Percentiles rank a stretch among this genome's conserved stretches.
Evolutionary conservation across 2,888 invertebrate genomes (phyloP).

Genomic region (Octonoba sinensis): DNA sequence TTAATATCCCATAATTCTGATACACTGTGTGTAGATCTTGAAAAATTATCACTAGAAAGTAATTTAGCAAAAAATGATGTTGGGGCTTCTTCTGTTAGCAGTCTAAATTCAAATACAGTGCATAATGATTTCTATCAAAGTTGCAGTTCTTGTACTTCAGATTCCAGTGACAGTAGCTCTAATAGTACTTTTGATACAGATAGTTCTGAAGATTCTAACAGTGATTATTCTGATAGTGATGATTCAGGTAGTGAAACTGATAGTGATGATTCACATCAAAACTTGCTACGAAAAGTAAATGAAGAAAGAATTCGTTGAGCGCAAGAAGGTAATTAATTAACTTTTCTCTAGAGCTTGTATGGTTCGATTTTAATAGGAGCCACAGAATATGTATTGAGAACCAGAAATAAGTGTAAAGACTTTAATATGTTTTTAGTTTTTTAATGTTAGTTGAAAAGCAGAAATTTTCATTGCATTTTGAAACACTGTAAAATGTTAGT

Average conservation of each 20-base stretch:
- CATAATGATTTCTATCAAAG: conserved; percentile 8
- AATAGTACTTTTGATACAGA: conserved; percentile 29
- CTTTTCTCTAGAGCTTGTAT: no score
- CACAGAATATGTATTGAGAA: no score
- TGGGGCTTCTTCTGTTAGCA: not conserved
- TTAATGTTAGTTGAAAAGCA: no score
- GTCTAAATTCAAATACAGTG: not conserved
- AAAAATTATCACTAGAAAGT: conserved; percentile 17
- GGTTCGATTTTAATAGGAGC: no score
- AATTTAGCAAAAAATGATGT: conserved; percentile 3
- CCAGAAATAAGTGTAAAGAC: no score
- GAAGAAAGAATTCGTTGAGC: conserved; percentile 5
- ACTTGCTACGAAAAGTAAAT: conserved; percentile 13
- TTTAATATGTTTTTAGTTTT: no score
- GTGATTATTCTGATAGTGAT: conserved; percentile 27
- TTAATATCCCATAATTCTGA: not conserved
- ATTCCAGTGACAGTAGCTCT: conserved; percentile 24
- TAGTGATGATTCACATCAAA: conserved; percentile 13
- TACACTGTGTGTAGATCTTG: conserved; percentile 1
- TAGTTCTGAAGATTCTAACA: conserved; percentile 9
- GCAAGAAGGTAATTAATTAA: not conserved
- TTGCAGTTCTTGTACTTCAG: conserved; percentile 27
- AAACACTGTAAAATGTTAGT: no score
- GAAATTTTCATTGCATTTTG: no score
- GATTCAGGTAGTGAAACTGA: conserved; percentile 15